Base-by-base conservation (phyloP, 2,888 invertebrate species). In the Selenia dentaria region DNA sequence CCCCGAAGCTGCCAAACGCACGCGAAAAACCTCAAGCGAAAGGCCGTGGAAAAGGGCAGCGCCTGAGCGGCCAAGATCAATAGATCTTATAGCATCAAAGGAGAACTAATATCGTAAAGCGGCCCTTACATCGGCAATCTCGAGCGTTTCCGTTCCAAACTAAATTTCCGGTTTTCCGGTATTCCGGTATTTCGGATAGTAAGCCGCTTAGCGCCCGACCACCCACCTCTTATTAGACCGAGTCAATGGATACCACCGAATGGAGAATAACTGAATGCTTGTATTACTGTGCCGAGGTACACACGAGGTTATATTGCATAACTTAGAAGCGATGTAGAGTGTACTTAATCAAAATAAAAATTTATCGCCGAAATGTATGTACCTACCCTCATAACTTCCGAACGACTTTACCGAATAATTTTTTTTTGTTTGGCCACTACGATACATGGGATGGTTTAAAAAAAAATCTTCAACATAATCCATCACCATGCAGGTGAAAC, bases 181-280 rank as follows among this genome's bases (percentile, higher is more conserved):
- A 24, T 33, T 27, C 36, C 27, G 37, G 25, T 65, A 67, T 72
- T 67, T 28, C 50, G 51, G 54, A 45, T 51, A 63, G 70, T 81
- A 81, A 81, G 81, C 81, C 69, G 78, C 80, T 80, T 81, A 80
- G 69, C 37, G 48, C 42, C 42, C 47, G 38, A 56, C 61, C 60
- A 62, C 52, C 56, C 58, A 54, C 51, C 66, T 62, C 76, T 75
- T 74, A 78, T 75, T 79, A 57, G 54, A 57, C 54, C 62, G 57
- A 65, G 57, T 75, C 72, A 77, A 76, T 75, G 72, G 67, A 42
- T 54, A 57, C 60, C 54, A 56, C 54, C 40, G 64, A 63, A 13
- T 32, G 34, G 42, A 44, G 71, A 71, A 64, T 75, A 73, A 74
- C 66, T 76, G 74, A 74, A 71, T 70, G 74, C 67, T 49, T 41